Conservation (phyloP, 2,888 invertebrate species). For the Troglohyphantes excavatus region DNA sequence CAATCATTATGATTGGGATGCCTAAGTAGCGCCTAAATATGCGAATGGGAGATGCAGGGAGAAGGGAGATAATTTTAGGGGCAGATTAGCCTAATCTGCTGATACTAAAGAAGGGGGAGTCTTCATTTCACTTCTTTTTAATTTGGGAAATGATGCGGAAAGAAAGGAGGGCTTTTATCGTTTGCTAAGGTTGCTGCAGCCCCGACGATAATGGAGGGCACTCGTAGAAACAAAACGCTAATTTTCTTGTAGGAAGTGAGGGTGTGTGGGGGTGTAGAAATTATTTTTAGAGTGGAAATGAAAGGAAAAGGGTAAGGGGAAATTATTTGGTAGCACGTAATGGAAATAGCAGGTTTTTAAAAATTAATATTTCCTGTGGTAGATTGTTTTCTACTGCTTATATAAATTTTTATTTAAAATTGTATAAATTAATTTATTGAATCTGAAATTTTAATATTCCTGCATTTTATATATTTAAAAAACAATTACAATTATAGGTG, state of each 20-base stretch:
- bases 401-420: no score
- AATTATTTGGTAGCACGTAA: no score
- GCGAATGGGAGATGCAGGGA: constrained; percentile 36
- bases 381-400: no score
- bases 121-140: constrained; percentile 22
- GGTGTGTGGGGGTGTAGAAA: background rate
- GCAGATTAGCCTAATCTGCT: constrained; percentile 67
- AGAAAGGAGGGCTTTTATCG: constrained; percentile 19
- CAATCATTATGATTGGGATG: constrained; percentile 69
- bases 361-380: no score
- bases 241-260: background rate
- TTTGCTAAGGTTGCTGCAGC: constrained; percentile 39
- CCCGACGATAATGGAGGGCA: constrained; percentile 48
- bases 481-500: no score
- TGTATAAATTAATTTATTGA: no score
- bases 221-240: constrained; percentile 29
- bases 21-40: constrained; percentile 69
- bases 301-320: no score
- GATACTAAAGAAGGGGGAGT: constrained; percentile 1
- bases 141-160: constrained; percentile 65
- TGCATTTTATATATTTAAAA: no score
- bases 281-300: background rate
- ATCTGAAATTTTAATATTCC: no score
- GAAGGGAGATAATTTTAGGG: constrained; percentile 58
- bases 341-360: no score